These are phyloP conservation scores for Mycteria americana DNA, from an alignment of 2,797 vertebrate species.

Conservation along the genomic window DNA sequence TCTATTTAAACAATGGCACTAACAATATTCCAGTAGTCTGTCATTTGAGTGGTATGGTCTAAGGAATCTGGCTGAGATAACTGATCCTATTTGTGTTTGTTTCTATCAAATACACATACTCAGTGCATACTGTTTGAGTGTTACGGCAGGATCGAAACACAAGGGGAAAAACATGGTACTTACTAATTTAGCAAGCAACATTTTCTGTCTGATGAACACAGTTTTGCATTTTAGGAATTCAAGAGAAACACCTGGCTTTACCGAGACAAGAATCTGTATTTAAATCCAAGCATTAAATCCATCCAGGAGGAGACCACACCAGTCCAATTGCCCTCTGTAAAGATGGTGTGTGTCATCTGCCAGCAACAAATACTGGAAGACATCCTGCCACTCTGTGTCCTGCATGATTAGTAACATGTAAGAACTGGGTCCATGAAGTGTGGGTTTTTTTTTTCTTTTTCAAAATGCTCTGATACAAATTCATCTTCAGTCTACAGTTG, in stretches of 20 bases:
- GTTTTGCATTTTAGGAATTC: background rate
- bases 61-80: background rate
- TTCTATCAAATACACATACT: background rate
- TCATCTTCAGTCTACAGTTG: background rate
- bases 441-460: background rate
- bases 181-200: background rate
- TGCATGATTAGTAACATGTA: background rate
- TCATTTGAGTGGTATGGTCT: background rate
- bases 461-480: background rate
- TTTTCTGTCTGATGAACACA: background rate
- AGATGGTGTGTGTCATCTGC: background rate
- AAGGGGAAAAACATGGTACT: background rate
- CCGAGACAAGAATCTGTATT: background rate
- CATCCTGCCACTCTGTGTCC: background rate
- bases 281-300: conserved; percentile 21
- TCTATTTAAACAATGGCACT: background rate
- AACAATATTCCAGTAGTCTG: background rate
- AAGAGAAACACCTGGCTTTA: background rate
- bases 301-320: background rate
- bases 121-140: background rate
- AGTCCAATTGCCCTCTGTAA: background rate
- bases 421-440: background rate
- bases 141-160: background rate
- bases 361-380: background rate
- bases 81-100: background rate